These are phyloP conservation scores for Menidia menidia DNA, from an alignment of 2,797 vertebrate genomes.

Conservation along the genomic window DNA sequence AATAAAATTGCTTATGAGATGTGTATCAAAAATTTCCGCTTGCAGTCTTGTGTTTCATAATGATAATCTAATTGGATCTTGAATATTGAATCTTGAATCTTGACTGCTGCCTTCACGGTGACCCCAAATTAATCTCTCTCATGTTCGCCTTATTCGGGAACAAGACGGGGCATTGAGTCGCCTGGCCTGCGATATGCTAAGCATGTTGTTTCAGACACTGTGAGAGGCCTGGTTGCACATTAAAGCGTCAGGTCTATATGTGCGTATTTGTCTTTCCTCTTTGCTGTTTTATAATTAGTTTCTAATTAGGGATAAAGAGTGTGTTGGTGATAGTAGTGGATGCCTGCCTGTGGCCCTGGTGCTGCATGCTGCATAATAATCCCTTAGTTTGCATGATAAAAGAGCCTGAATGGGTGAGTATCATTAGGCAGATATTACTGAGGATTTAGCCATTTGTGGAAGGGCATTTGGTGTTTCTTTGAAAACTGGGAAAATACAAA, in stretches of 20 bases:
- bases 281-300: slow-evolving; percentile 82
- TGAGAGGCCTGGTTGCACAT: slow-evolving; percentile 60
- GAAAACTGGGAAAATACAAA: slow-evolving; percentile 13
- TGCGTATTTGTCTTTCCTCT: slow-evolving; percentile 71
- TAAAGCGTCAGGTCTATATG: slow-evolving; percentile 60
- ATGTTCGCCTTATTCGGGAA: slow-evolving; percentile 26
- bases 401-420: slow-evolving; percentile 55
- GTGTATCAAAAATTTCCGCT: neutral
- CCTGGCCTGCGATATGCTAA: slow-evolving; percentile 46
- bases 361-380: slow-evolving; percentile 73
- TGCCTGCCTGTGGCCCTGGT: slow-evolving; percentile 50
- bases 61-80: neutral
- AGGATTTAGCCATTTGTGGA: slow-evolving; percentile 68
- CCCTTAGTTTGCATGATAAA: slow-evolving; percentile 79
- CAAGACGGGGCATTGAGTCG: slow-evolving; percentile 32
- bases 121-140: slow-evolving; percentile 28
- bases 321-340: slow-evolving; percentile 49
- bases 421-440: slow-evolving; percentile 67
- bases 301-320: slow-evolving; percentile 81
- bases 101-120: neutral
- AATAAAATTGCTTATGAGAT: neutral
- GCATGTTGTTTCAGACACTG: slow-evolving; percentile 63
- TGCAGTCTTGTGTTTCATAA: neutral
- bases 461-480: slow-evolving; percentile 49
- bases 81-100: neutral